Conservation (phyloP, 2,113 vertebrate species). For the Gnathonemus echidnorhynchus region DNA sequence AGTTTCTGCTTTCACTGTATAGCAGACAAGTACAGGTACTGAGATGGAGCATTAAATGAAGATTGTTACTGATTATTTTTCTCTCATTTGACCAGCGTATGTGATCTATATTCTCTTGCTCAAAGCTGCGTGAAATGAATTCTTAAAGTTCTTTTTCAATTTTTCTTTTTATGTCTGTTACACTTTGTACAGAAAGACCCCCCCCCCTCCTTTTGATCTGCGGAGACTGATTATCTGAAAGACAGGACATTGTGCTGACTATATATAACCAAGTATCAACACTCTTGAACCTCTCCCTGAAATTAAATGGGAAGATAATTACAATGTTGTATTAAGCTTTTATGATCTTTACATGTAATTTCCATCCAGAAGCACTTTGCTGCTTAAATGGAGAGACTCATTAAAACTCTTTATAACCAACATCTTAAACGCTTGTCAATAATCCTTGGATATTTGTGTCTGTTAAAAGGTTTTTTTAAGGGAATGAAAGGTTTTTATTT, state of each 20-base stretch:
- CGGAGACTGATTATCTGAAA: not conserved
- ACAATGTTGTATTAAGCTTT: conserved; percentile 13
- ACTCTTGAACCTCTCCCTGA: conserved; percentile 4
- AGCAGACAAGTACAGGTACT: not conserved
- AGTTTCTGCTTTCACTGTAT: not conserved
- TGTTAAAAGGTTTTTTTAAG: conserved; percentile 47
- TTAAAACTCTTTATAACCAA: conserved; percentile 11
- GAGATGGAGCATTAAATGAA: not conserved
- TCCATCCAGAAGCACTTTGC: conserved; percentile 23
- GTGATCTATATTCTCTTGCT: not conserved
- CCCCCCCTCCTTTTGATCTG: not conserved
- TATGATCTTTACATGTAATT: conserved; percentile 21
- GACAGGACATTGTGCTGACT: not conserved
- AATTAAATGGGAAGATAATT: conserved; percentile 22
- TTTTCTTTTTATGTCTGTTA: not conserved
- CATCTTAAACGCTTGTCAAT: conserved; percentile 36
- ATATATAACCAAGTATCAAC: conserved; percentile 5
- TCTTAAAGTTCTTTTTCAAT: not conserved
- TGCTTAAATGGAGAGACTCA: conserved; percentile 1
- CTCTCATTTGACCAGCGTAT: not conserved
- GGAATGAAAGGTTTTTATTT: conserved; percentile 49
- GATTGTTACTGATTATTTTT: not conserved
- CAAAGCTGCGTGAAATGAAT: not conserved
- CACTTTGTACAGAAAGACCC: not conserved
- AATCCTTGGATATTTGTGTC: conserved; percentile 38